Base-by-base conservation (phyloP, 2,113 vertebrate genomes). In the Hippocampus guttulatus region DNA sequence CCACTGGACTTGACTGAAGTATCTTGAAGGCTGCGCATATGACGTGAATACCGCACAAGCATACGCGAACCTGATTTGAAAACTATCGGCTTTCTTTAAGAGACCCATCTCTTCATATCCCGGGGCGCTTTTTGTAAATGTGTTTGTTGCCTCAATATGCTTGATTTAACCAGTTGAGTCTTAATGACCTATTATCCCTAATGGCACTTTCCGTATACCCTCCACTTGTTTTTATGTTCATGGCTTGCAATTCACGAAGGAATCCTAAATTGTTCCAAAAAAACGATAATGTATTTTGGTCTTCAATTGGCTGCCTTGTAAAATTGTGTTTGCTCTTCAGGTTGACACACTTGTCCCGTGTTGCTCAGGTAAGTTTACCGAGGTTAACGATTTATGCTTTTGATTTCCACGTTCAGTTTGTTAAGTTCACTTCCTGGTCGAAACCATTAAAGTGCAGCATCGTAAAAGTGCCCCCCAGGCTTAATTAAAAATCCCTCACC, bases 181-280 rank as follows among this genome's bases (percentile, higher is more conserved):
- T 71, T 76, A 72, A 82, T 69, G 75, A 72, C 73, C 77, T 70
- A 80, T 85, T 85, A 76, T 70, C 71, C 63, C 67, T 71, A 76
- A 79, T 77, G 65, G 62, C 55, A 62, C 77, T 41, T 73, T 40
- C 51, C 40, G 69, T 80, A 57, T 68, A 67, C 69, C 64, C 82
- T 81, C 64, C 74, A 71, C 49, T 81, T 73, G 76, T 57, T 81
- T 83, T 84, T 75, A 81, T 79, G 72, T 71, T 76, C 68, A 75
- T 80, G 75, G 45, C 45, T 0, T 25, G 67, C 73, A 71, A 72
- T 74, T 78, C 70, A 61, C 52, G 68, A 64, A 58, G 58, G 66
- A 71, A 72, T 69, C 49, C 52, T 69, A 52, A 73, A 68, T 9
- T 65, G 51, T 67, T 70, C 57, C 47, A 65, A 67, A 58, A 75